Evolutionary conservation across 1,140 invertebrate species (phyloP).

Genomic region (Drosophila teissieri): DNA sequence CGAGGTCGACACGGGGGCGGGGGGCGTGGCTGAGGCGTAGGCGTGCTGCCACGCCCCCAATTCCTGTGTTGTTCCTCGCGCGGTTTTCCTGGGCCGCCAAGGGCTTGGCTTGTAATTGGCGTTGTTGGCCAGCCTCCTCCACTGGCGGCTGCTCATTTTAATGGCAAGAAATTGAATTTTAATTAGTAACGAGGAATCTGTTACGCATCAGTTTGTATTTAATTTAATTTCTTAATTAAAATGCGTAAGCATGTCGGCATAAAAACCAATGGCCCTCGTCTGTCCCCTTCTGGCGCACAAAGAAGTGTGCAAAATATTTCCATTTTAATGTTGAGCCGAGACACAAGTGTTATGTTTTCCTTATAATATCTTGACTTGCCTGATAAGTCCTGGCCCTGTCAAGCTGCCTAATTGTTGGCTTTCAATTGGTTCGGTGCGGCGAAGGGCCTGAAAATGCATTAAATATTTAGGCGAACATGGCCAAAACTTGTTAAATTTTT

Average conservation of each 20-base stretch:
- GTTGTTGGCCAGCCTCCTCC: slow-evolving; percentile 45
- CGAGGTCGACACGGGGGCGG: not conserved
- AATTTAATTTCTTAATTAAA: slow-evolving; percentile 84
- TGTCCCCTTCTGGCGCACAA: not conserved
- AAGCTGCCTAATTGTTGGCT: slow-evolving; percentile 26
- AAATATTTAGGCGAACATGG: slow-evolving; percentile 6
- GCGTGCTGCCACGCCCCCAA: slow-evolving; percentile 16
- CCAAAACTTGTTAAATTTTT: slow-evolving; percentile 1
- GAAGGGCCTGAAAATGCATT: not conserved
- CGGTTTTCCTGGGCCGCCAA: slow-evolving; percentile 51
- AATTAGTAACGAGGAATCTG: slow-evolving; percentile 83
- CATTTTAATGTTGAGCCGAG: slow-evolving; percentile 42
- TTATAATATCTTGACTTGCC: slow-evolving; percentile 19
- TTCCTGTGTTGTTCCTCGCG: slow-evolving; percentile 20
- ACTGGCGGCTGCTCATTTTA: slow-evolving; percentile 67
- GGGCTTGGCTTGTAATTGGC: slow-evolving; percentile 72
- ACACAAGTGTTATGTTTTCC: slow-evolving; percentile 48
- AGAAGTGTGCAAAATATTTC: slow-evolving; percentile 35
- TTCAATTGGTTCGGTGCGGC: slow-evolving; percentile 9
- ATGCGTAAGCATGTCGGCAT: slow-evolving; percentile 77
- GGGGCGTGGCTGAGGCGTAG: slow-evolving; percentile 34
- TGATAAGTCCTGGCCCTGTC: slow-evolving; percentile 5
- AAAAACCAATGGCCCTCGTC: slow-evolving; percentile 59
- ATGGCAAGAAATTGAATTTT: slow-evolving; percentile 84
- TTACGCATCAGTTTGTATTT: slow-evolving; percentile 83